Percentiles rank a stretch among this genome's conserved stretches.
phyloP scores from a whole-genome alignment of 2,888 invertebrate genomes.

The Caradrina clavipalpis region DNA sequence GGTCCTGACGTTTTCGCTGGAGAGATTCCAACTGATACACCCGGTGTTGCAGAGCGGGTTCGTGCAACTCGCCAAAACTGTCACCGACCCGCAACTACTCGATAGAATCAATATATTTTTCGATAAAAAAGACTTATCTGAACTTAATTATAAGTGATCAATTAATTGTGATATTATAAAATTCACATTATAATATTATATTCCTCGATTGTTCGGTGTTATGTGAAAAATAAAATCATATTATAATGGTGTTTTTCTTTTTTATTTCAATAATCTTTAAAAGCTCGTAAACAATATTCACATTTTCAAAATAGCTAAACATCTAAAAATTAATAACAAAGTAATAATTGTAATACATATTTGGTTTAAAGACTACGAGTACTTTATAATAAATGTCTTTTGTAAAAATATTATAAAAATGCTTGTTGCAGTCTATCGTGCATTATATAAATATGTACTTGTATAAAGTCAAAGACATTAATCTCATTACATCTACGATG shows the following conservation, averaged over 20 bases:
- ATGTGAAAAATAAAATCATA: constrained; percentile 84
- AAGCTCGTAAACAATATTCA: constrained; percentile 71
- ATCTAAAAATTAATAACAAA: constrained; percentile 83
- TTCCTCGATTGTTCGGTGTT: constrained; percentile 84
- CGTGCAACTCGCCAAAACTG: constrained; percentile 84
- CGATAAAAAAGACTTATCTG: constrained; percentile 88
- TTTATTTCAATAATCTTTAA: constrained; percentile 77
- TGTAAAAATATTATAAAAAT: constrained; percentile 77
- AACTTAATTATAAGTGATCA: constrained; percentile 85
- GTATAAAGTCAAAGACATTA: constrained; percentile 66
- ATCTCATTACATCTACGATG: constrained; percentile 74
- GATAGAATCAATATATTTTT: constrained; percentile 90
- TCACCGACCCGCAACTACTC: constrained; percentile 86
- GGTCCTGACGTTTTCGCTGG: constrained; percentile 91
- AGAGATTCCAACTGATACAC: constrained; percentile 89
- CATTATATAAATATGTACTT: constrained; percentile 43
- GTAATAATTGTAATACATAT: constrained; percentile 78
- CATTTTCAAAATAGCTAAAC: constrained; percentile 72
- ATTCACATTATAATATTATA: constrained; percentile 78
- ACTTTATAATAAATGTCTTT: constrained; percentile 82
- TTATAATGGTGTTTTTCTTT: constrained; percentile 69
- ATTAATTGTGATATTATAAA: constrained; percentile 81
- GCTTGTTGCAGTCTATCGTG: constrained; percentile 78
- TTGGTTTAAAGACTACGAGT: constrained; percentile 84
- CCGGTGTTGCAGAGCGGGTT: constrained; percentile 86